Base-by-base conservation (phyloP, 2,113 vertebrate species). In the Etheostoma cragini region DNA sequence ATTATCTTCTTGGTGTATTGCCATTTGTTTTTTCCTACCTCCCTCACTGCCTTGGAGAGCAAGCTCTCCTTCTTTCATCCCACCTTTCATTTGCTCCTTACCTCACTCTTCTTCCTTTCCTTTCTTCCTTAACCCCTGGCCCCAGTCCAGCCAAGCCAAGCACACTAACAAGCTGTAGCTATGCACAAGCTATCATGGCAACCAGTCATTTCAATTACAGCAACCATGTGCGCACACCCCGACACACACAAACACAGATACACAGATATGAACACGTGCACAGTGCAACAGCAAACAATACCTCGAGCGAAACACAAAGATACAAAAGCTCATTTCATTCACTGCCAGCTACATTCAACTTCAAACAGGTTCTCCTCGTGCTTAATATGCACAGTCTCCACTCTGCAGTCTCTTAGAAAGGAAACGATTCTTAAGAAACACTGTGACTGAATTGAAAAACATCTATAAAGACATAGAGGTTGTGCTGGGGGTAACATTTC, bases 301-400 rank as follows among this genome's bases (percentile, higher is more conserved):
- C 88, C 77, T 88, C 64, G 16, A 80, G 76, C 87, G 54, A 91
- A 90, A 89, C 78, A 77, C 65, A 84, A 76, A 78, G 78, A 90
- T 80, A 85, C 68, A 87, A 72, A 67, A 75, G 65, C 68, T 77
- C 47, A 85, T 88, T 88, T 93, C 73, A 88, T 87, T 91, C 75
- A 78, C 83, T 89, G 88, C 83, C 91, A 91, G 82, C 73, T 80
- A 80, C 63, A 83, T 87, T 87, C 81, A 89, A 83, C 87, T 85
- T 91, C 87, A 90, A 89, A 92, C 77, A 86, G 81, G 75, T 87
- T 81, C 78, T 84, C 69, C 78, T 76, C 49, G 6, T 78, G 70
- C 62, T 91, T 88, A 89, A 88, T 88, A 86, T 87, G 87, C 84
- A 76, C 74, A 58, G 71, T 82, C 69, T 86, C 64, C 63, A 49